These are phyloP conservation scores for Drosophila pseudoananassae DNA, from an alignment of 1,140 invertebrate species.

Conservation along the genomic window DNA sequence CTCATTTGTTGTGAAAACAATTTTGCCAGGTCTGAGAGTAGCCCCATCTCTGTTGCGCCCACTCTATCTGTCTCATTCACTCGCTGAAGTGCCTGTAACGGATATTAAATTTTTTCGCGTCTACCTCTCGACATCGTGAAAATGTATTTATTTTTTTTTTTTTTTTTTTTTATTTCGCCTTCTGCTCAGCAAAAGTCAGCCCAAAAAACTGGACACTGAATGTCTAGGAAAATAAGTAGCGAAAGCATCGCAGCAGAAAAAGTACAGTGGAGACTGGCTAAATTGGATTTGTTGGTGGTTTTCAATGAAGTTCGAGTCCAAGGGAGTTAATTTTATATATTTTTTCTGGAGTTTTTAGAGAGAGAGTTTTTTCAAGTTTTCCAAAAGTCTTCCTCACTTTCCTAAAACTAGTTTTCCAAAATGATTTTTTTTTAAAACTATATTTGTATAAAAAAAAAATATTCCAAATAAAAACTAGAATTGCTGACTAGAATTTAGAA, in stretches of 20 bases:
- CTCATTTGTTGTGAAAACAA: constrained; percentile 82
- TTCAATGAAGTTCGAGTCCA: not conserved
- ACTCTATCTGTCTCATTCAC: not conserved
- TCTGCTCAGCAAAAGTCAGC: constrained; percentile 50
- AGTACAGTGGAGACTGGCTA: not conserved
- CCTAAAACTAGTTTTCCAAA: too few relatives aligned
- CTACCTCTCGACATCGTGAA: constrained; percentile 61
- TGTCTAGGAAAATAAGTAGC: constrained; percentile 16
- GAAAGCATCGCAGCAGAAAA: constrained; percentile 32
- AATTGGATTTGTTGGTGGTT: not conserved
- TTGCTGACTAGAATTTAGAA: too few relatives aligned
- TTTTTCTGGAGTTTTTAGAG: too few relatives aligned
- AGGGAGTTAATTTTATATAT: not conserved
- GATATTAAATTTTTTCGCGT: constrained; percentile 80
- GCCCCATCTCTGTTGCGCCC: constrained; percentile 3
- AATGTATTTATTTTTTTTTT: constrained; percentile 37
- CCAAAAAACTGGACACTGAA: constrained; percentile 26
- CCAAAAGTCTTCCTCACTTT: too few relatives aligned
- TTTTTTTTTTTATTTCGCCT: not conserved
- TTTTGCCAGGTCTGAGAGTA: constrained; percentile 56
- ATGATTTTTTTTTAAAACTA: too few relatives aligned
- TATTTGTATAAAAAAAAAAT: too few relatives aligned
- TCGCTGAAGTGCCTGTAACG: constrained; percentile 50
- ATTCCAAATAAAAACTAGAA: too few relatives aligned
- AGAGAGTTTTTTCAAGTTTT: too few relatives aligned